Conservation (phyloP, 1,140 invertebrate genomes). For the Odontomachus brunneus region DNA sequence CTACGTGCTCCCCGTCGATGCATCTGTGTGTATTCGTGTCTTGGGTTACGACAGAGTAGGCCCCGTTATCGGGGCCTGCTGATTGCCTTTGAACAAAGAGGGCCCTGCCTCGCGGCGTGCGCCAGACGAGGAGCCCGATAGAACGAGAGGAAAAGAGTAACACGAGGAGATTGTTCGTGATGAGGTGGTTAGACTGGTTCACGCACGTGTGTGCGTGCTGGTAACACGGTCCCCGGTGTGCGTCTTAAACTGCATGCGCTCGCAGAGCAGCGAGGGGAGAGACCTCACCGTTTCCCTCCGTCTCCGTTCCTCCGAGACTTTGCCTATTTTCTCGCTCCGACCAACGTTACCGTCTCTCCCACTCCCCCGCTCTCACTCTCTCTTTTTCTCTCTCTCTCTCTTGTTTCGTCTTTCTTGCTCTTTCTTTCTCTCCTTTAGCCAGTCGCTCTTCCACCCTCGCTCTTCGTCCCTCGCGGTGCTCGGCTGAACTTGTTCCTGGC, state of each 20-base stretch:
- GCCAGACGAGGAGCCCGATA: slow-evolving; percentile 75
- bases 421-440: slow-evolving; percentile 20
- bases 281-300: slow-evolving; percentile 46
- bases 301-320: slow-evolving; percentile 16
- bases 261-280: slow-evolving; percentile 57
- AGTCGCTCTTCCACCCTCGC: slow-evolving; percentile 54
- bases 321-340: slow-evolving; percentile 56
- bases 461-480: slow-evolving; percentile 49
- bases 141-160: slow-evolving; percentile 76
- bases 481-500: slow-evolving; percentile 69
- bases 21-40: slow-evolving; percentile 76
- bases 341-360: slow-evolving; percentile 46
- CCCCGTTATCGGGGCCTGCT: slow-evolving; percentile 84
- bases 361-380: not conserved
- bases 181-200: slow-evolving; percentile 86
- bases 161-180: slow-evolving; percentile 84
- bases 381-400: not conserved
- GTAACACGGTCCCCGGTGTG: slow-evolving; percentile 74
- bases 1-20: slow-evolving; percentile 69
- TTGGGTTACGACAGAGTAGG: slow-evolving; percentile 84
- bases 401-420: slow-evolving; percentile 6
- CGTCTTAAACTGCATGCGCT: slow-evolving; percentile 75
- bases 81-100: slow-evolving; percentile 84
- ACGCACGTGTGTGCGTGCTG: slow-evolving; percentile 79
- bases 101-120: slow-evolving; percentile 62